phyloP scores from a whole-genome alignment of 2,888 invertebrate species.

The Drosophila acutilabella region DNA sequence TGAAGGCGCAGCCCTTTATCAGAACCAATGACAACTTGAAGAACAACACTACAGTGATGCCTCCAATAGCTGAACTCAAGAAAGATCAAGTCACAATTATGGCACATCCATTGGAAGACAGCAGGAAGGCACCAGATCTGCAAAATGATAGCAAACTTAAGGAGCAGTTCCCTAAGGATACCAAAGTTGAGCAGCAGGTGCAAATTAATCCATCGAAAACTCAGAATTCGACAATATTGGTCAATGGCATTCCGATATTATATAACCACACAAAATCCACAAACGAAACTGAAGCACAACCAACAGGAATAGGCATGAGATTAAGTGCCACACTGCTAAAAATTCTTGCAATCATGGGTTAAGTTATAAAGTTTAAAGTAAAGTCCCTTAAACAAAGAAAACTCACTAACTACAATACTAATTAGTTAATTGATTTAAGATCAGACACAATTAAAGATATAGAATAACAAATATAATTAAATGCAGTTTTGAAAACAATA shows the following conservation, averaged over 20 bases:
- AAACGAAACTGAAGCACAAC: conserved; percentile 1
- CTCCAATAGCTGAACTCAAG: neutral
- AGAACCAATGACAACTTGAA: neutral
- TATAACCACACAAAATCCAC: neutral
- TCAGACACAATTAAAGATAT: neutral
- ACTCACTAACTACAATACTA: conserved; percentile 1
- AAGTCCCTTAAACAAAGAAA: conserved; percentile 2
- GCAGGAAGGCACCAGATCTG: neutral
- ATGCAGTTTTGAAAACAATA: neutral
- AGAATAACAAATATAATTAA: neutral
- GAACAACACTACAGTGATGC: neutral
- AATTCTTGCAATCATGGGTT: conserved; percentile 33
- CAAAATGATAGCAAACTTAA: no score
- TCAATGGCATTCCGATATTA: neutral
- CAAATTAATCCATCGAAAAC: neutral
- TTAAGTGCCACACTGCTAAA: conserved; percentile 36
- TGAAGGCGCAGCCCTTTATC: conserved; percentile 1
- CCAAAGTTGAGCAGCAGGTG: neutral
- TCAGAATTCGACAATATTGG: neutral
- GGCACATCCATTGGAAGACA: neutral
- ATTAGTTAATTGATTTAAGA: conserved; percentile 3
- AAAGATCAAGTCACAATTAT: neutral
- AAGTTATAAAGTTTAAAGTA: conserved; percentile 6
- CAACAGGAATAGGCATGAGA: conserved; percentile 26
- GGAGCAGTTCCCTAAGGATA: neutral